phyloP scores from a whole-genome alignment of 2,797 vertebrate species.

The Catostomus latipinnis region DNA sequence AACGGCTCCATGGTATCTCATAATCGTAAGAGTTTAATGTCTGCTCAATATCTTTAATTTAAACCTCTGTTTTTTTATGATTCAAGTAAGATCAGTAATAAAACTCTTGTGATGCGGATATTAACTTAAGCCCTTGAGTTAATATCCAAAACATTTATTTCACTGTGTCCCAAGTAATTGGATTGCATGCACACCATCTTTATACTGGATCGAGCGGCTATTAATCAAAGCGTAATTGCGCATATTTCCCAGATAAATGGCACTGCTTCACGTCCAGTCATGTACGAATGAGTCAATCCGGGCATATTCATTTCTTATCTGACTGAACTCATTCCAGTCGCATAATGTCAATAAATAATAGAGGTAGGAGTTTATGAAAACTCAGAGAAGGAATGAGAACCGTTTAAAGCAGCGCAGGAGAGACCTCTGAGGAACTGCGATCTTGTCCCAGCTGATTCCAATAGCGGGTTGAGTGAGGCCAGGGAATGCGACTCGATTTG shows the following conservation, averaged over 20 bases:
- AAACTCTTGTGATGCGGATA: constrained; percentile 45
- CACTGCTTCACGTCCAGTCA: constrained; percentile 68
- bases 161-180: constrained; percentile 66
- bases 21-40: constrained; percentile 13
- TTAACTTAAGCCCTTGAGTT: constrained; percentile 51
- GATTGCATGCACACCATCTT: constrained; percentile 68
- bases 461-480: neutral
- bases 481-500: constrained; percentile 8
- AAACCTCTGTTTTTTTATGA: constrained; percentile 10
- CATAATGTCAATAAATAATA: constrained; percentile 45
- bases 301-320: constrained; percentile 74
- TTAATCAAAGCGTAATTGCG: constrained; percentile 80
- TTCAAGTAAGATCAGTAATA: constrained; percentile 38
- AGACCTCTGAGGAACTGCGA: constrained; percentile 40
- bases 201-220: constrained; percentile 70
- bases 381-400: constrained; percentile 11
- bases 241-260: constrained; percentile 75
- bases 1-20: neutral
- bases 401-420: constrained; percentile 5
- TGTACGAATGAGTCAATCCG: constrained; percentile 74
- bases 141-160: constrained; percentile 55
- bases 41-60: constrained; percentile 37
- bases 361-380: constrained; percentile 42
- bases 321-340: constrained; percentile 56
- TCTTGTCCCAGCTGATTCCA: constrained; percentile 18